Evolutionary conservation across 1,140 invertebrate genomes (phyloP).

Genomic region (Diorhabda sublineata): DNA sequence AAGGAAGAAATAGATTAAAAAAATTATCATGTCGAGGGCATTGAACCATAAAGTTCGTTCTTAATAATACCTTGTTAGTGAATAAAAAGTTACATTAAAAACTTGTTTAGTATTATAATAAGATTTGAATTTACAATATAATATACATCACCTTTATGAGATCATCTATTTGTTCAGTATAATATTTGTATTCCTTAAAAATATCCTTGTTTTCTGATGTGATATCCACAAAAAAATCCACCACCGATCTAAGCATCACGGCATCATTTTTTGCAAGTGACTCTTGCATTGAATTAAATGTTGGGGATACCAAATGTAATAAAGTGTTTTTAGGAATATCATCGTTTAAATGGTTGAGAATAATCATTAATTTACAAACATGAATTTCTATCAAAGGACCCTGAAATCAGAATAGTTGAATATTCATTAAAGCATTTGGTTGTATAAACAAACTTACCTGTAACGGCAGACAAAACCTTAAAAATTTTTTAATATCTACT

Average conservation of each 20-base stretch:
- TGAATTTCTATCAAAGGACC: conserved; percentile 48
- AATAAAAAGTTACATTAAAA: too few species aligned
- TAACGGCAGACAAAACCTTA: conserved; percentile 55
- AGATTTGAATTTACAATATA: too few species aligned
- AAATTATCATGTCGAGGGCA: too few species aligned
- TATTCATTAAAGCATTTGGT: not conserved
- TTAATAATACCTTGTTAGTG: too few species aligned
- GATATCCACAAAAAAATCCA: conserved; percentile 55
- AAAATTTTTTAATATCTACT: conserved; percentile 59
- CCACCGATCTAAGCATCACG: conserved; percentile 50
- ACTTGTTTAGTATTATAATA: too few species aligned
- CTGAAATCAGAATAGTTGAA: conserved; percentile 30
- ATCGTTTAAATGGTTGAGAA: conserved; percentile 52
- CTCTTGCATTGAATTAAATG: conserved; percentile 50
- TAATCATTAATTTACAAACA: conserved; percentile 55
- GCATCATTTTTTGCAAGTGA: conserved; percentile 50
- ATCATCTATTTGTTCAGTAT: conserved; percentile 23
- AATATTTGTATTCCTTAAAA: conserved; percentile 25
- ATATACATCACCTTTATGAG: conserved; percentile 27
- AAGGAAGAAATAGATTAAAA: too few species aligned
- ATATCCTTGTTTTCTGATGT: conserved; percentile 20
- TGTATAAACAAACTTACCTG: conserved; percentile 44
- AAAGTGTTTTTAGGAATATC: conserved; percentile 51
- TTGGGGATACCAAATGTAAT: conserved; percentile 50
- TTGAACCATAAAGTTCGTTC: too few species aligned